Evolutionary conservation across 2,888 invertebrate genomes (phyloP), one percentile per base, ranked within the genome.

Genomic region (Sarcophaga caerulescens): DNA sequence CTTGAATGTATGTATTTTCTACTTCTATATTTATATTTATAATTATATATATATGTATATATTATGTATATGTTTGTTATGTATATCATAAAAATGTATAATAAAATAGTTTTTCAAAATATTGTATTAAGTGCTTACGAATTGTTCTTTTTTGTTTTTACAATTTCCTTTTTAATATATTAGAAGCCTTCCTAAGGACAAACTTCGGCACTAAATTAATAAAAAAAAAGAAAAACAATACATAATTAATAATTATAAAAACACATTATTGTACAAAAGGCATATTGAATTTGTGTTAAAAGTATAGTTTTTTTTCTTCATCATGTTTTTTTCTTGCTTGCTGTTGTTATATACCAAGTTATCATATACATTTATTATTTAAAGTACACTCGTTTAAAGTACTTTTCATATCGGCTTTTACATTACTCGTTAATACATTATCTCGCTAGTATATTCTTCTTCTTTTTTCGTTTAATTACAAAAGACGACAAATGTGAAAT

Each of bases 211-310:
- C n/a, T 69, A 69, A 23, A 68, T n/a, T 73, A 44, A 70, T 70
- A 76, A 83, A 47, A n/a, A 73, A 73, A 44, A 47, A 73, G 68
- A 44, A 10, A 77, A 52, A 52, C 52, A 52, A 52, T 52, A 76
- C 25, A 44, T 21, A 62, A 62, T 68, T 60, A 17, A 68, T 52
- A 69, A 62, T 69, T 68, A 25, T 62, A 66, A 85, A 82, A 83
- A 85, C 63, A 85, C 69, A 80, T 77, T 80, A 77, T 83, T 76
- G 80, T 85, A 85, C 83, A 83, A 83, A 81, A 85, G 71, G 73
- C 68, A 60, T 77, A 78, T 35, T 70, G 17, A 81, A 78, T 70
- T 47, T 73, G 57, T 71, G 60, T 82, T 70, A 57, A 63, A 70
- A 77, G 57, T 66, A 52, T 73, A 75, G 17, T 76, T 44, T 77